Evolutionary conservation across 2,888 invertebrate species (phyloP).

Genomic region (Phragmatobia fuliginosa): DNA sequence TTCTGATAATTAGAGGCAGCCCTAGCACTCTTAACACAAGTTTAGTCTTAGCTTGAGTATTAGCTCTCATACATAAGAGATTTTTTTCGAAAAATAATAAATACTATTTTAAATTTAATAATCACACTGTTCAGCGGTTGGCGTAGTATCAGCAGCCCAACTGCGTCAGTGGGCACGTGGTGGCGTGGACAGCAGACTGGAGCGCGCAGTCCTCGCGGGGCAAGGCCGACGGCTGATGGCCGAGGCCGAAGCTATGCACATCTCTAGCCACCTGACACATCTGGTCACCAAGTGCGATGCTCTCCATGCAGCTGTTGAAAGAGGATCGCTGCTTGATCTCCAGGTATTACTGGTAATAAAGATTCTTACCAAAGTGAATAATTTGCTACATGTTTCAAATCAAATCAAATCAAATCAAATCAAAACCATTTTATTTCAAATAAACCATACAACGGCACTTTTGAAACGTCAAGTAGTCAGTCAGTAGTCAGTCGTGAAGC

Average conservation of each 20-base stretch:
- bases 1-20: too few relatives aligned
- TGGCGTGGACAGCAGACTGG: conserved; percentile 75
- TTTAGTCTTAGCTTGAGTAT: too few relatives aligned
- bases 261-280: conserved; percentile 81
- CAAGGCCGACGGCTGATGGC: conserved; percentile 76
- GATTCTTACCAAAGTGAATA: neutral
- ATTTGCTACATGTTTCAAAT: neutral
- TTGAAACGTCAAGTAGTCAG: too few relatives aligned
- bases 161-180: conserved; percentile 77
- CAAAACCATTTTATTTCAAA: too few relatives aligned
- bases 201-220: conserved; percentile 79
- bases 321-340: conserved; percentile 90
- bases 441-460: too few relatives aligned
- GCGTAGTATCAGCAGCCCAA: conserved; percentile 69
- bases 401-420: too few relatives aligned
- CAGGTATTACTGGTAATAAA: conserved; percentile 79
- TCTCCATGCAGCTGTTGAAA: conserved; percentile 91
- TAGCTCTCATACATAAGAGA: too few relatives aligned
- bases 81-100: too few relatives aligned
- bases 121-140: conserved; percentile 61
- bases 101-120: neutral
- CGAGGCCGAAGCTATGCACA: conserved; percentile 68
- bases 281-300: conserved; percentile 92
- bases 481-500: too few relatives aligned
- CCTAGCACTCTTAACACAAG: too few relatives aligned